Percentiles rank a stretch among this genome's conserved stretches.
Evolutionary conservation across 2,797 vertebrate species (phyloP).

Genomic region (Xiphophorus birchmanni): DNA sequence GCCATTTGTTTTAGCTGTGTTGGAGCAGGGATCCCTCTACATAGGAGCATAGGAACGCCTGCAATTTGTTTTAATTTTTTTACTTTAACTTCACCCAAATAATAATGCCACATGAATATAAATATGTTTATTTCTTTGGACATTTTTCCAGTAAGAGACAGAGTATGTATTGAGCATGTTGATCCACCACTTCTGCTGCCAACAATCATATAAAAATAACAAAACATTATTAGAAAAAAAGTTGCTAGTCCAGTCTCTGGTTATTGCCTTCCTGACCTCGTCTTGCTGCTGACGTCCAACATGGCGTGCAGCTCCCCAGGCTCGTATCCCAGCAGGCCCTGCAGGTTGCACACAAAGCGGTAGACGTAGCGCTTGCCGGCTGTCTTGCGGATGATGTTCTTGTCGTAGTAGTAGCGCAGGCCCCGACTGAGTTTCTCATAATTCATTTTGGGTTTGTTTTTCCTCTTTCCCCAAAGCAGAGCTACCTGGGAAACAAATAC

Average conservation of each 20-base stretch:
- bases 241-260: background rate
- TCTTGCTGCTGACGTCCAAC: slow-evolving; percentile 52
- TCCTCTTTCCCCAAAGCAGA: slow-evolving; percentile 75
- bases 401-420: slow-evolving; percentile 81
- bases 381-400: slow-evolving; percentile 80
- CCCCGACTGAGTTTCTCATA: slow-evolving; percentile 80
- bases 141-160: background rate
- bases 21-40: no score
- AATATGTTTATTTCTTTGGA: background rate
- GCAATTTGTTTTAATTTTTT: no score
- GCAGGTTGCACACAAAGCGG: slow-evolving; percentile 79
- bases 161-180: background rate
- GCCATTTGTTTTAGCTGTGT: no score
- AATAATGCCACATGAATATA: no score
- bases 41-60: no score
- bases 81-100: no score
- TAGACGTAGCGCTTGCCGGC: slow-evolving; percentile 79
- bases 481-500: slow-evolving; percentile 66
- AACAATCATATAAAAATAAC: background rate
- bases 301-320: slow-evolving; percentile 71
- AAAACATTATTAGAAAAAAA: background rate
- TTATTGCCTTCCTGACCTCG: slow-evolving; percentile 9
- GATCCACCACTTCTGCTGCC: background rate
- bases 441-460: slow-evolving; percentile 83
- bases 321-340: slow-evolving; percentile 76